Conservation (phyloP, 2,888 invertebrate species). For the Plebejus melissa region DNA sequence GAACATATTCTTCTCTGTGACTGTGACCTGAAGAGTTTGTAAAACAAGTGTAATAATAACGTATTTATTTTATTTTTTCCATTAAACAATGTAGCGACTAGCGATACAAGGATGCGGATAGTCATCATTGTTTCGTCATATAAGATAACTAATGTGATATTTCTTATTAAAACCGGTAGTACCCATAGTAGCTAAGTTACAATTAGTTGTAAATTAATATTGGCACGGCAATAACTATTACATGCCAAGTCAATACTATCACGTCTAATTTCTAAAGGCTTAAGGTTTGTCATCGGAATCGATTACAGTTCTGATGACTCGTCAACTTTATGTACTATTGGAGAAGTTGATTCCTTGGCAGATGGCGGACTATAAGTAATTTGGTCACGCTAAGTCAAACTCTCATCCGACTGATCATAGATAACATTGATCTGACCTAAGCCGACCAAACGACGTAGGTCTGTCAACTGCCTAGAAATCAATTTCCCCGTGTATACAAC, state of each 20-base stretch:
- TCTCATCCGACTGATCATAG: too few relatives aligned
- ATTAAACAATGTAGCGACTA: neutral
- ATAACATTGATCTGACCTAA: too few relatives aligned
- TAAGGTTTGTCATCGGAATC: neutral
- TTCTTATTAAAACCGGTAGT: neutral
- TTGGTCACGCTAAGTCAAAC: too few relatives aligned
- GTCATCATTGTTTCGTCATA: conserved; percentile 3
- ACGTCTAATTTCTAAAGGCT: neutral
- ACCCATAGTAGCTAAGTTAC: neutral
- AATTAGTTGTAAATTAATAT: neutral
- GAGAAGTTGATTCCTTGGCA: too few relatives aligned
- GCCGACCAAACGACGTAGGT: too few relatives aligned
- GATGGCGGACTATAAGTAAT: too few relatives aligned
- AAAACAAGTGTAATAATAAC: neutral
- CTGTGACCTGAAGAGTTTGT: conserved; percentile 73
- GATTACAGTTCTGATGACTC: neutral
- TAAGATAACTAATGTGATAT: neutral
- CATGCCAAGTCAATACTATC: neutral
- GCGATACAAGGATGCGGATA: neutral
- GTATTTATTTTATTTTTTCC: neutral
- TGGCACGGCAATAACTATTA: neutral
- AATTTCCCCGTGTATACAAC: too few relatives aligned
- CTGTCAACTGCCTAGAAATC: too few relatives aligned
- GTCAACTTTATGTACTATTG: too few relatives aligned
- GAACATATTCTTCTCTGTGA: conserved; percentile 89